Conservation (phyloP, 2,797 vertebrate species). For the Cryptoblepharus egeriae region DNA sequence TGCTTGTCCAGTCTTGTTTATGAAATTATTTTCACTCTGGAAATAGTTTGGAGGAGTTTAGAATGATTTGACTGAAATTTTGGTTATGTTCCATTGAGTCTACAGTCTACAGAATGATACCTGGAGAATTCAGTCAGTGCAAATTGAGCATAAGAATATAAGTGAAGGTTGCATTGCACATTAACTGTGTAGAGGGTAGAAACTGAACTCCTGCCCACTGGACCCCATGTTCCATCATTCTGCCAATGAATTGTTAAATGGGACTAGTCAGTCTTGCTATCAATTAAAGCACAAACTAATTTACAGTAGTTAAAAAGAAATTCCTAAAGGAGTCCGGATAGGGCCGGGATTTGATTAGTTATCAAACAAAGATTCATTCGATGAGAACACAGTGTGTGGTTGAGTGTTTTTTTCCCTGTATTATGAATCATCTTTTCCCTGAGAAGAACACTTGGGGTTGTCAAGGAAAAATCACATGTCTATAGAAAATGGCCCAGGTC, state of each 20-base stretch:
- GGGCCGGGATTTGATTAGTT: not conserved
- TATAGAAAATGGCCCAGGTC: not conserved
- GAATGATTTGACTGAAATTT: conserved; percentile 59
- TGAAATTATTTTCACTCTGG: conserved; percentile 40
- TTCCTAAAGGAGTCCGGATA: conserved; percentile 27
- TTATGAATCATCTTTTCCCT: accelerated
- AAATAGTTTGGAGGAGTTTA: conserved; percentile 60
- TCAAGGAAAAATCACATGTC: not conserved
- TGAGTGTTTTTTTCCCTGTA: not conserved
- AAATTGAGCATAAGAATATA: conserved; percentile 47
- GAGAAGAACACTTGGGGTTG: not conserved
- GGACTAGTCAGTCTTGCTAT: conserved; percentile 46
- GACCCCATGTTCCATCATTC: conserved; percentile 52
- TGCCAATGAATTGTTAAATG: conserved; percentile 62
- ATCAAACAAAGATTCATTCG: conserved; percentile 27
- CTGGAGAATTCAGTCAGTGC: conserved; percentile 48
- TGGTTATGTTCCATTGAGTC: conserved; percentile 53
- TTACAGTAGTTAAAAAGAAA: not conserved
- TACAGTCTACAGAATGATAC: conserved; percentile 43
- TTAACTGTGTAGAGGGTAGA: conserved; percentile 17
- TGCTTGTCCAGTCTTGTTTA: conserved; percentile 56
- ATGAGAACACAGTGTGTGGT: conserved; percentile 2
- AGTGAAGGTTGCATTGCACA: conserved; percentile 51
- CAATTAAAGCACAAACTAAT: conserved; percentile 60
- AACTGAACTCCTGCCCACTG: conserved; percentile 34